phyloP scores from a whole-genome alignment of 2,113 vertebrate genomes.

The Piliocolobus tephrosceles region DNA sequence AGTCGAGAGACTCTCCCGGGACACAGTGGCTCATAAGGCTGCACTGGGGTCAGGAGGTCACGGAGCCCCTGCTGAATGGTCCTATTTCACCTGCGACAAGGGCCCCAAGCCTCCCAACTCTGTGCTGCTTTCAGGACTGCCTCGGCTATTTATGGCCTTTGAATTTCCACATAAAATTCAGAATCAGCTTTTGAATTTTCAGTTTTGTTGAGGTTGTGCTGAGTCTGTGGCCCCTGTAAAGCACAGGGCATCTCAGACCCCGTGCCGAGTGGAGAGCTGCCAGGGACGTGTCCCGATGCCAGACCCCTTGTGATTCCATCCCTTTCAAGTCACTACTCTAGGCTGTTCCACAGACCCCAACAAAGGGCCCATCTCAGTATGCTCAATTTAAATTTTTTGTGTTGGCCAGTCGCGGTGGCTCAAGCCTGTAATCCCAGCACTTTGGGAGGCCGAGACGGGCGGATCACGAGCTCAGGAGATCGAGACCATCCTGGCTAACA shows the following conservation, averaged over 20 bases:
- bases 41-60: background rate
- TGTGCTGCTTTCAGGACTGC: background rate
- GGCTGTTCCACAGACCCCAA: background rate
- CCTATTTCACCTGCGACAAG: background rate
- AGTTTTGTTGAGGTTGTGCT: background rate
- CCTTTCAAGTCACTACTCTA: background rate
- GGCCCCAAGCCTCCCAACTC: background rate
- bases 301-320: background rate
- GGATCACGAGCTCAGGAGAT: too few species aligned
- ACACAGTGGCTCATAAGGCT: too few species aligned
- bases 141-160: background rate
- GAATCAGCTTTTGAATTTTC: background rate
- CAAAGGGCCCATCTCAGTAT: rapidly evolving
- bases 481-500: too few species aligned
- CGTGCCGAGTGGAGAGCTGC: background rate
- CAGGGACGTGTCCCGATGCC: rapidly evolving
- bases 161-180: background rate
- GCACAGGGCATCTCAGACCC: background rate
- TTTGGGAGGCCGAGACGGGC: too few species aligned
- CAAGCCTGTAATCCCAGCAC: too few species aligned
- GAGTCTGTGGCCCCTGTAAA: background rate
- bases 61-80: background rate
- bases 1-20: too few species aligned
- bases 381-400: background rate
- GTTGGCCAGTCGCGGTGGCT: too few species aligned